Evolutionary conservation across 2,797 vertebrate genomes (phyloP), one percentile per base, ranked within the genome.

Genomic region (Esox masquinongy): DNA sequence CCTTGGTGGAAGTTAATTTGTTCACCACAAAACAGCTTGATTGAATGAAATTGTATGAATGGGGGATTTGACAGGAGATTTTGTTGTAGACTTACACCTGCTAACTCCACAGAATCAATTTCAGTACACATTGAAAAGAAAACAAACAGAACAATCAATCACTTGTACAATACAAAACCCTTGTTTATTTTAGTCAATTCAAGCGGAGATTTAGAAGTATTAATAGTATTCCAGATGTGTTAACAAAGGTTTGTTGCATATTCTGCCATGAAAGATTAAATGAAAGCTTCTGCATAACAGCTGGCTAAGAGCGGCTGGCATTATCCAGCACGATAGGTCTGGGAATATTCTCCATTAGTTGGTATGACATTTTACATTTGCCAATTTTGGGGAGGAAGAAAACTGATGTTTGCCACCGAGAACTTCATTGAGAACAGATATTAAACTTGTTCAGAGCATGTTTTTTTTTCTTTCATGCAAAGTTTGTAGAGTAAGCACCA

Each of bases 1-100:
- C 24, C 63, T 31, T 31, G 5, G 22, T 29, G 63, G 63, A 29
- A 66, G 63, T 66, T 66, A 26, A 66, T 31, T 66, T 66, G 15
- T 66, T 66, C 2, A 14, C 63, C 63, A 66, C 63, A 66, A 66
- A 66, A 66, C 63, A 15, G 5, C 63, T 66, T 66, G 63, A 66
- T 66, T 66, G 63, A 66, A 66, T 66, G 63, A 66, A 34, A 6
- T 15, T 5, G 63, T 66, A 17, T 66, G 63, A 66, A 66, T 66
- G 63, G 14, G 61, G 15, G 26, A 16, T 66, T 66, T 64, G 61
- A 31, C 26, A 5, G 26, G 61, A 64, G 61, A 64, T 64, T 31
- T 14, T 31, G 61, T 64, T 5, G 53, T 29, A 17, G 63, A 66
- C 24, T 66, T 66, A 31, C 63, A 66, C 63, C 63, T 66, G 63